Conservation (phyloP, 1,140 invertebrate species). For the Psix sp. region DNA sequence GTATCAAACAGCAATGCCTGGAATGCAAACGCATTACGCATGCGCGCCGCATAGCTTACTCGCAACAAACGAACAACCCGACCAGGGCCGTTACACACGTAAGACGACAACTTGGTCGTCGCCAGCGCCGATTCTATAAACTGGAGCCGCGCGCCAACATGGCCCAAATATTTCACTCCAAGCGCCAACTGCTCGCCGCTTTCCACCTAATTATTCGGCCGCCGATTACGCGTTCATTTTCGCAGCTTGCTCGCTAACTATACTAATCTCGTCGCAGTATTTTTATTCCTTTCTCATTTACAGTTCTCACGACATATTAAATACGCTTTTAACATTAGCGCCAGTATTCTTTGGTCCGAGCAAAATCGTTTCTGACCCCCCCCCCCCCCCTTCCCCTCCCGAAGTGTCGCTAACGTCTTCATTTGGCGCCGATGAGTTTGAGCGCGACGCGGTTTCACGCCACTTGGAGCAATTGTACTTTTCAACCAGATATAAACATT, state of each 20-base stretch:
- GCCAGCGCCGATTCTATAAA: slow-evolving; percentile 52
- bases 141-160: slow-evolving; percentile 32
- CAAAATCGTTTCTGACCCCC: too few relatives aligned
- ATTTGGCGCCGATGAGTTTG: slow-evolving; percentile 25
- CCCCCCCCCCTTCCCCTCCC: too few relatives aligned
- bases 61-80: slow-evolving; percentile 66
- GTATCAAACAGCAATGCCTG: slow-evolving; percentile 67
- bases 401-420: slow-evolving; percentile 16
- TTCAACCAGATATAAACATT: too few relatives aligned
- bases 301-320: too few relatives aligned
- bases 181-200: neutral
- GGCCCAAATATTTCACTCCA: slow-evolving; percentile 18
- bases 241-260: too few relatives aligned
- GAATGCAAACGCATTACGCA: slow-evolving; percentile 76
- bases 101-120: slow-evolving; percentile 52
- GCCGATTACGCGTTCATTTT: neutral
- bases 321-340: too few relatives aligned
- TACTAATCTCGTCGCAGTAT: too few relatives aligned
- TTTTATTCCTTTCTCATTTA: too few relatives aligned
- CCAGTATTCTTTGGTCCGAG: too few relatives aligned
- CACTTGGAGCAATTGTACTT: too few relatives aligned
- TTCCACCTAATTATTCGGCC: slow-evolving; percentile 9
- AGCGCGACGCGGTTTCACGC: slow-evolving; percentile 3
- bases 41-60: slow-evolving; percentile 75
- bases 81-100: slow-evolving; percentile 54